These are phyloP conservation scores for Corythornis vintsioides DNA, from an alignment of 2,113 vertebrate genomes.

Conservation along the genomic window DNA sequence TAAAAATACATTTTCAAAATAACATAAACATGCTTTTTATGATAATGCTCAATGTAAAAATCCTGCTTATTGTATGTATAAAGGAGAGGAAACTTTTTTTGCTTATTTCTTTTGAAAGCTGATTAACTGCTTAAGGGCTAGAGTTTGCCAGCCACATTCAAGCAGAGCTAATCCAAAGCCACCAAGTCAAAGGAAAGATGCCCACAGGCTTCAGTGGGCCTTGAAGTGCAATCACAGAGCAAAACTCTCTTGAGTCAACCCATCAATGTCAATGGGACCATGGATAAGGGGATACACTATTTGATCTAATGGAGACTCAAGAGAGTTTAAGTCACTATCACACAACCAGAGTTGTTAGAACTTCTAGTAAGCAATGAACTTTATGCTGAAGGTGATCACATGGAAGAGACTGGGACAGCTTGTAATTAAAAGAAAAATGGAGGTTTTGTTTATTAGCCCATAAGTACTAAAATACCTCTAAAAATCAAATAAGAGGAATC, in stretches of 20 bases:
- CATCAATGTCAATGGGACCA: not conserved
- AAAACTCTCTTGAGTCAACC: not conserved
- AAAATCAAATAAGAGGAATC: not conserved
- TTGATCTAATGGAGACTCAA: not conserved
- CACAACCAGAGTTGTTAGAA: not conserved
- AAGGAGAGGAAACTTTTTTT: slow-evolving; percentile 53
- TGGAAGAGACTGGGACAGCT: not conserved
- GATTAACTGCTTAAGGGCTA: slow-evolving; percentile 49
- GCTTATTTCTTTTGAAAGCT: slow-evolving; percentile 55
- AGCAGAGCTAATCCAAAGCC: slow-evolving; percentile 18
- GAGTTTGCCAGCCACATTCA: slow-evolving; percentile 3
- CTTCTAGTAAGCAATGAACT: not conserved
- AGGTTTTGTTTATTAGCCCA: not conserved
- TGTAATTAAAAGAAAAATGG: not conserved
- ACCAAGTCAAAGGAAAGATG: not conserved
- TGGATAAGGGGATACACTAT: not conserved
- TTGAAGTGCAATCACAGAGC: not conserved
- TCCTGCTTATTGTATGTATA: slow-evolving; percentile 64
- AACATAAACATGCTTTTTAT: slow-evolving; percentile 77
- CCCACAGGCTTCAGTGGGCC: not conserved
- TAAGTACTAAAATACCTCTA: not conserved
- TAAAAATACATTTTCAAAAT: slow-evolving; percentile 76
- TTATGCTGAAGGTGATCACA: not conserved
- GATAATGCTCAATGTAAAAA: slow-evolving; percentile 72
- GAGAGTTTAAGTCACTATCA: not conserved